Evolutionary conservation across 2,888 invertebrate species (phyloP), one percentile per base, ranked within the genome.

Genomic region (Branchipolynoe longqiensis): DNA sequence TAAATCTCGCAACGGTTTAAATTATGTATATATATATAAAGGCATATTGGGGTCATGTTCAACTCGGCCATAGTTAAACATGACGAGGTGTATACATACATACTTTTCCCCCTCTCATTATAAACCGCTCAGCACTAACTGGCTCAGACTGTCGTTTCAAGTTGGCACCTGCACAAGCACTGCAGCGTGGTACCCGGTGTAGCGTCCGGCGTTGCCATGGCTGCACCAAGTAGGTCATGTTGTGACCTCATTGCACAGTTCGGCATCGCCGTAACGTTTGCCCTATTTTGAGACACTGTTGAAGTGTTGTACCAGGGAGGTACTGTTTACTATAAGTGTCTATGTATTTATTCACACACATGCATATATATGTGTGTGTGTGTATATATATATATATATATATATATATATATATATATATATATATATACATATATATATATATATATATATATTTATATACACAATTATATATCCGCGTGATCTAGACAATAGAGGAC

Each of bases 121-220:
- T 74, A 74, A 74, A 41, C 74, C 74, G 22, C 74, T 74, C 74
- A 74, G 74, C 4, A 40, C 41, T 4, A 4, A n/a, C 25, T 22
- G 74, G 41, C 8, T 8, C 69, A 6, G 38, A 25, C 14, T 25
- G 41, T 74, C 41, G 4, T 40, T 74, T 74, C 74, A 74, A 41
- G 74, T 74, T 74, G 74, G 74, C 74, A 74, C 74, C 74, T 74
- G 74, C 48, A 74, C 48, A 48, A 40, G 38, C n/a, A 4, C 40
- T 40, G 74, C 48, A 74, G 74, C 74, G 28, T 74, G 74, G 74
- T 36, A 12, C 38, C n/a, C 4, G 4, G 74, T 74, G 28, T 74
- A 40, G 74, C 74, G 74, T 74, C 74, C n/a, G n/a, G 6, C 4
- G 74, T 74, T 74, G 41, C 74, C 41, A 74, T 74, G 74, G 74